Base-by-base conservation (phyloP, 2,797 vertebrate species). In the Scolopax rusticola region DNA sequence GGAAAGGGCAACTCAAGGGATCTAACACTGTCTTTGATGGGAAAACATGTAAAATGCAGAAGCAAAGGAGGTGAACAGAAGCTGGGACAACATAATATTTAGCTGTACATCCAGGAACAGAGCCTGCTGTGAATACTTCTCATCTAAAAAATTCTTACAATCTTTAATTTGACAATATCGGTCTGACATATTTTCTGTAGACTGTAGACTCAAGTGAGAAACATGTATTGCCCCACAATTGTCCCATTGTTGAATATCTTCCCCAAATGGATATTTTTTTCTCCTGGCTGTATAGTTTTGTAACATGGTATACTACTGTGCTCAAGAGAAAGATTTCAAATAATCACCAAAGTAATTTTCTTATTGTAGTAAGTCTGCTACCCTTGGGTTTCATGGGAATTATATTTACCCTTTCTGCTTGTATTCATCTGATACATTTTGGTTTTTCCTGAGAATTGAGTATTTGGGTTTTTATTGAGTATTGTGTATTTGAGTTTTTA, bases 111-210 rank as follows among this genome's bases (percentile, higher is more conserved):
- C 51, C 45, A 84, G 8, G 51, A 12, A 74, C 27, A 50, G 33
- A 84, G 32, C 13, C 16, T 11, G 91, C 51, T 69, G 56, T 74
- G 61, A 86, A 51, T 16, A 47, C 13, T 76, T 81, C 12, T 95
- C 43, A 69, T 57, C 45, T 76, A 32, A 71, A 82, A 70, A 90
- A 80, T 60, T 75, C 40, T 40, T 81, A 60, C 12, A 96, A 53
- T 4, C 79, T 36, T 53, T 96, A 90, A 89, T 87, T 93, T 60
- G 86, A 92, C 87, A 85, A 78, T 27, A 92, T 57, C 82, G 94
- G 28, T 68, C 75, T 63, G 14, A 54, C 59, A 68, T 59, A 60
- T 64, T 78, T 30, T 80, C 30, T 91, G 76, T 50, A 89, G 93
- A 84, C 33, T 65, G 65, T n/a, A 73, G 75, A 77, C 11, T 94